A percentile compares a stretch with the other conserved stretches of the same genome.
These are phyloP conservation scores for Cossypha dichroa DNA, from an alignment of 2,797 vertebrate genomes.

Conservation along the genomic window DNA sequence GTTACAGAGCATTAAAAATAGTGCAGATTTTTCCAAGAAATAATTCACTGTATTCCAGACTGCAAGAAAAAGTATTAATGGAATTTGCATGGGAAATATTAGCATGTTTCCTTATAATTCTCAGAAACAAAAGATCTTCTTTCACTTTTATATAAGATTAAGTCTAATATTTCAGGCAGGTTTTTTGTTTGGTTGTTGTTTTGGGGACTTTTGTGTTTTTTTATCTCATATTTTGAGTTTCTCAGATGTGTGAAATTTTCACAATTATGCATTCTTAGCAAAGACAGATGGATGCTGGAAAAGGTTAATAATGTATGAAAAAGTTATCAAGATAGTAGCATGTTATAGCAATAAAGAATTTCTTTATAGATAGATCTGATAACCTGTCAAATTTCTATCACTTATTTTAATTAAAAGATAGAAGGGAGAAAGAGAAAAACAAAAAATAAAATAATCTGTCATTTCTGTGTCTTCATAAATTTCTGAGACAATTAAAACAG, in stretches of 20 bases:
- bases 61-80: neutral
- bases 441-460: rapidly evolving
- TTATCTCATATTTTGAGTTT: neutral
- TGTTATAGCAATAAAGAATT: neutral
- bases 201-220: too few species aligned
- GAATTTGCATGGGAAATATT: neutral
- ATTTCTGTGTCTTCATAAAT: neutral
- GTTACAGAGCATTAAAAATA: neutral
- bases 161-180: too few species aligned
- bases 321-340: neutral
- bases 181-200: too few species aligned
- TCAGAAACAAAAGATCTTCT: neutral
- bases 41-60: neutral
- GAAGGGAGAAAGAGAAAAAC: rapidly evolving
- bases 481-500: neutral
- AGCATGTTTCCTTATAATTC: neutral
- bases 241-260: neutral
- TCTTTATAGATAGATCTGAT: neutral
- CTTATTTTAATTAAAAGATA: neutral
- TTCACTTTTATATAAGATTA: neutral
- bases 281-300: neutral
- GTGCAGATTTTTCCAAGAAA: neutral
- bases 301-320: neutral
- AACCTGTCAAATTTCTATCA: neutral
- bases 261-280: neutral